Evolutionary conservation across 2,797 vertebrate genomes (phyloP).

Genomic region (Eulemur mongoz): DNA sequence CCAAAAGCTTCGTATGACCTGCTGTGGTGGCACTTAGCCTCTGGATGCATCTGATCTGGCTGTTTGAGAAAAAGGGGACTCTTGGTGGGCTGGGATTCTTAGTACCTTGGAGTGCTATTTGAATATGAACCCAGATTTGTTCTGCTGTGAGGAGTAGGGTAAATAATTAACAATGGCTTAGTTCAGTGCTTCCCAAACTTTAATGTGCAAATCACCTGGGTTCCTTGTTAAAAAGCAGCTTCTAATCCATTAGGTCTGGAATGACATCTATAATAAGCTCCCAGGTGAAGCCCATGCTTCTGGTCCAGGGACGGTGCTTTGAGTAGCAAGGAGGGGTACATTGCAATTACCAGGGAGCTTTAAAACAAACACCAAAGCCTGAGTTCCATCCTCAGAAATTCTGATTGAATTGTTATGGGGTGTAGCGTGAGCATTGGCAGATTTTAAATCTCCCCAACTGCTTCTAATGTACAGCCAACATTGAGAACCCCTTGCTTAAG

Average conservation of each 20-base stretch:
- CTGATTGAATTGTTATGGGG: neutral
- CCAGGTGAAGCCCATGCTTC: neutral
- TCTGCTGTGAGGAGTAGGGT: neutral
- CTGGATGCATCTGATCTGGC: neutral
- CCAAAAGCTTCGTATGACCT: neutral
- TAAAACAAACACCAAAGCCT: neutral
- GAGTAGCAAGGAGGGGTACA: neutral
- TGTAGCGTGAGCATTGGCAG: neutral
- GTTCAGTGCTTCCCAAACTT: neutral
- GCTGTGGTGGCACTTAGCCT: too few species aligned
- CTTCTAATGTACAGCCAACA: neutral
- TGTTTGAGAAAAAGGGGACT: neutral
- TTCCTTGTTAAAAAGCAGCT: neutral
- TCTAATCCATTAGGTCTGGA: neutral
- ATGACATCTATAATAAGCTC: neutral
- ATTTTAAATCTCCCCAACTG: neutral
- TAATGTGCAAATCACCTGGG: neutral
- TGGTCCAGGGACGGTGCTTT: neutral
- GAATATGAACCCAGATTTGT: neutral
- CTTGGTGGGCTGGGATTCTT: neutral
- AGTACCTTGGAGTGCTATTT: neutral
- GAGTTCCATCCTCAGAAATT: neutral
- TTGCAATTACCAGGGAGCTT: neutral
- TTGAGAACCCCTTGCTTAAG: neutral
- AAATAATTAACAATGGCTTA: neutral